Conservation (phyloP, 2,113 vertebrate species). For the Ariopsis seemanni region DNA sequence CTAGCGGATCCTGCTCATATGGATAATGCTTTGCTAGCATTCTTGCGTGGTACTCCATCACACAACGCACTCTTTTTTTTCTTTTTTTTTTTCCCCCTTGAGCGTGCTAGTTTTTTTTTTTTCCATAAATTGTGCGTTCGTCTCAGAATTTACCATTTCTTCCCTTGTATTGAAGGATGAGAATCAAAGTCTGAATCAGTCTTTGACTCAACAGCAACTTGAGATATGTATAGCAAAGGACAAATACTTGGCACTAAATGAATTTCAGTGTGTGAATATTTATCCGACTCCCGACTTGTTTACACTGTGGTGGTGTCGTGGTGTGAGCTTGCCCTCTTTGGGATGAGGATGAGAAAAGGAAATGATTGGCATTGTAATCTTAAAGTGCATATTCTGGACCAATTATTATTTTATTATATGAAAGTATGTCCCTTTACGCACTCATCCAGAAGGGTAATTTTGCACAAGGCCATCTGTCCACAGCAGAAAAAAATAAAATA, state of each 20-base stretch:
- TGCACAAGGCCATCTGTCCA: too few species aligned
- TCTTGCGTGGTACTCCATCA: not conserved
- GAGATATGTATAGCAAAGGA: not conserved
- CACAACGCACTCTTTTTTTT: not conserved
- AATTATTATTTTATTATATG: too few species aligned
- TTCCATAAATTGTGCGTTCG: not conserved
- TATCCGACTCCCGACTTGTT: not conserved
- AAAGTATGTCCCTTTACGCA: too few species aligned
- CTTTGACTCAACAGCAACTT: not conserved
- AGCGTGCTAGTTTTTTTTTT: not conserved
- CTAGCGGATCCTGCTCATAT: not conserved
- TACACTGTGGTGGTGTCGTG: not conserved
- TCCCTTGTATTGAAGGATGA: not conserved
- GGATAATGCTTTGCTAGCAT: not conserved
- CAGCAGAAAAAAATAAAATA: too few species aligned
- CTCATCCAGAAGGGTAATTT: too few species aligned
- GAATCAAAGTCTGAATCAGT: not conserved
- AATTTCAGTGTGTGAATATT: not conserved
- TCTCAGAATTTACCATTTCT: not conserved
- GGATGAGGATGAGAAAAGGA: not conserved
- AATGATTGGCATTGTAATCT: not conserved
- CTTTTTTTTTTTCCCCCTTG: not conserved
- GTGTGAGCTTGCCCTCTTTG: conserved; percentile 10
- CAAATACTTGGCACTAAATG: not conserved
- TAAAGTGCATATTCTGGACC: not conserved